phyloP scores from a whole-genome alignment of 2,888 invertebrate species.

The Parapristionchus giblindavisi region DNA sequence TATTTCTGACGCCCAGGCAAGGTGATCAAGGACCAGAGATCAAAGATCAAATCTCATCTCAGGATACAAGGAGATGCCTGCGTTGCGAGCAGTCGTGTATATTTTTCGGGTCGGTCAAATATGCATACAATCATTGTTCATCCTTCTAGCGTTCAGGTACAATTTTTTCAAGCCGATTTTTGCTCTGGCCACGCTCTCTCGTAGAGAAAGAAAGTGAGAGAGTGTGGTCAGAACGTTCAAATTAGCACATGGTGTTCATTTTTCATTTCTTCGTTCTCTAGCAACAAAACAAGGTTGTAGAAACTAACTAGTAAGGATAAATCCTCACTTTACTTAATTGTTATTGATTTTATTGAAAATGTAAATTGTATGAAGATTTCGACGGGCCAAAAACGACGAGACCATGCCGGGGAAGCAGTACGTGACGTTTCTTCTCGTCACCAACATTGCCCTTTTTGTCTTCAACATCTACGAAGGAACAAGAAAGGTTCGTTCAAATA shows the following conservation, averaged over 20 bases:
- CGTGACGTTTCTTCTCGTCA: not conserved
- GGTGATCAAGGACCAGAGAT: not conserved
- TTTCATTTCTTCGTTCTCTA: not conserved
- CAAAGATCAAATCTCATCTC: not conserved
- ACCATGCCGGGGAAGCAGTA: not conserved
- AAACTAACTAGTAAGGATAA: too few relatives aligned
- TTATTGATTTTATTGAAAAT: too few relatives aligned
- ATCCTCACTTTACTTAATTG: too few relatives aligned
- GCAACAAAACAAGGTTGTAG: too few relatives aligned
- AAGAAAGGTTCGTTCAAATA: not conserved
- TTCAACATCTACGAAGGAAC: not conserved
- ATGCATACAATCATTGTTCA: not conserved
- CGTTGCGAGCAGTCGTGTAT: not conserved
- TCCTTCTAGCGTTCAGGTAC: not conserved
- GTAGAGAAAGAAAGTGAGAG: too few relatives aligned
- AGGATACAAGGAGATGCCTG: not conserved
- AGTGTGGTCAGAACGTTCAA: too few relatives aligned
- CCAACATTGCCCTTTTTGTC: not conserved
- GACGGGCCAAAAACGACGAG: too few relatives aligned
- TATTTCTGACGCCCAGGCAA: not conserved
- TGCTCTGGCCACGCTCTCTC: too few relatives aligned
- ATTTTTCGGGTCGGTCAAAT: not conserved
- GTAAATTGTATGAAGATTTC: too few relatives aligned
- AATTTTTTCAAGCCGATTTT: not conserved
- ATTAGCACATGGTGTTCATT: not conserved